phyloP scores from a whole-genome alignment of 1,140 invertebrate species.

The Doryteuthis pealeii region DNA sequence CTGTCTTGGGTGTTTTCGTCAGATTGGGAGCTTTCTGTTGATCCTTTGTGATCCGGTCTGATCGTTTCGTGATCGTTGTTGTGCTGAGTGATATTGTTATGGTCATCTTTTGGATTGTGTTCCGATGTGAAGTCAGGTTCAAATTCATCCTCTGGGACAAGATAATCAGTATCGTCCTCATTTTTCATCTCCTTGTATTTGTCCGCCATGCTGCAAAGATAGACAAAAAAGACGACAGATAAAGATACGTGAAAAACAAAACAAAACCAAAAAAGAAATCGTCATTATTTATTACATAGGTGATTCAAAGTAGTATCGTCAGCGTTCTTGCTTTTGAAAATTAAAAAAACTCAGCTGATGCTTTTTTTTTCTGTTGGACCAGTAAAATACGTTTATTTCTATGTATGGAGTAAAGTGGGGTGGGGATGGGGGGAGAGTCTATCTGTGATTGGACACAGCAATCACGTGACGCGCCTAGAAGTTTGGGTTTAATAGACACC shows the following conservation, averaged over 20 bases:
- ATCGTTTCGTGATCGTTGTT: neutral
- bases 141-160: neutral
- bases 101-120: neutral
- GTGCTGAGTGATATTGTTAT: neutral
- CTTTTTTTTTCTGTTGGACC: too few species aligned
- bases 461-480: too few species aligned
- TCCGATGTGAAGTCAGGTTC: neutral
- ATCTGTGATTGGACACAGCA: too few species aligned
- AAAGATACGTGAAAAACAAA: neutral
- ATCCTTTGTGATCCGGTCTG: neutral
- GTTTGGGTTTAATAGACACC: too few species aligned
- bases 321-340: too few species aligned
- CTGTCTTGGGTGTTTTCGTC: neutral
- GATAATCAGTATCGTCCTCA: slow-evolving; percentile 2
- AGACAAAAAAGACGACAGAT: neutral
- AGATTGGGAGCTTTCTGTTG: neutral
- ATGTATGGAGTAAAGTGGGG: too few species aligned
- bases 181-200: slow-evolving; percentile 10
- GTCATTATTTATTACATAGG: too few species aligned
- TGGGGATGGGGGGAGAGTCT: too few species aligned
- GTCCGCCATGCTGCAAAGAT: neutral
- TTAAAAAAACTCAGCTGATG: too few species aligned
- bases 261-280: too few species aligned
- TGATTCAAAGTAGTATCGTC: too few species aligned
- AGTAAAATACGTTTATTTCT: too few species aligned